Percentiles rank a stretch among this genome's conserved stretches.
These are phyloP conservation scores for Micronycteris hirsuta DNA, from an alignment of 2,113 vertebrate genomes.

Conservation along the genomic window DNA sequence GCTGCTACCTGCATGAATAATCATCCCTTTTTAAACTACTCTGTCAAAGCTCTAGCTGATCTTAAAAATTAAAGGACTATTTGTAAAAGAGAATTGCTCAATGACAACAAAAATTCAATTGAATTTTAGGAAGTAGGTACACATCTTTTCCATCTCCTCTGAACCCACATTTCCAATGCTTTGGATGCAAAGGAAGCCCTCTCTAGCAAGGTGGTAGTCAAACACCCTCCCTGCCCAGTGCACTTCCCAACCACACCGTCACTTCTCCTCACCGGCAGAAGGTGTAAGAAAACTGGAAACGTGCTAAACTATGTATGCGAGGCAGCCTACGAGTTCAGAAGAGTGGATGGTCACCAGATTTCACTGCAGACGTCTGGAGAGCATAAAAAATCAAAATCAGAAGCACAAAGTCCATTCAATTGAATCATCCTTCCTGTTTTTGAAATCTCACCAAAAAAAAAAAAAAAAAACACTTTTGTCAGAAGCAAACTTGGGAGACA, in stretches of 20 bases:
- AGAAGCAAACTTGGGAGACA: background rate
- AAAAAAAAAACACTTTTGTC: background rate
- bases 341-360: background rate
- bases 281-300: background rate
- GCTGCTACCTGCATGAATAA: constrained; percentile 78
- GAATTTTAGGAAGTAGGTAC: constrained; percentile 57
- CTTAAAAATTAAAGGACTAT: constrained; percentile 67
- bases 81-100: constrained; percentile 72
- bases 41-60: constrained; percentile 68
- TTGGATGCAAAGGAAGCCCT: background rate
- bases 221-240: background rate
- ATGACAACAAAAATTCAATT: constrained; percentile 75
- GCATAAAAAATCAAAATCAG: background rate
- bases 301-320: background rate
- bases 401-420: background rate
- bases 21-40: constrained; percentile 72
- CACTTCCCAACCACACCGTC: background rate
- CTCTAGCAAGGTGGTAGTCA: background rate
- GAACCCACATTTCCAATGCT: constrained; percentile 61
- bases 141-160: constrained; percentile 65
- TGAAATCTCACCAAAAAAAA: background rate
- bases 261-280: background rate
- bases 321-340: background rate
- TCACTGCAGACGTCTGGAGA: background rate
- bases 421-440: background rate